A percentile compares a stretch with the other conserved stretches of the same genome.
These are phyloP conservation scores for Anoura caudifer DNA, from an alignment of 2,113 vertebrate species.

Conservation along the genomic window DNA sequence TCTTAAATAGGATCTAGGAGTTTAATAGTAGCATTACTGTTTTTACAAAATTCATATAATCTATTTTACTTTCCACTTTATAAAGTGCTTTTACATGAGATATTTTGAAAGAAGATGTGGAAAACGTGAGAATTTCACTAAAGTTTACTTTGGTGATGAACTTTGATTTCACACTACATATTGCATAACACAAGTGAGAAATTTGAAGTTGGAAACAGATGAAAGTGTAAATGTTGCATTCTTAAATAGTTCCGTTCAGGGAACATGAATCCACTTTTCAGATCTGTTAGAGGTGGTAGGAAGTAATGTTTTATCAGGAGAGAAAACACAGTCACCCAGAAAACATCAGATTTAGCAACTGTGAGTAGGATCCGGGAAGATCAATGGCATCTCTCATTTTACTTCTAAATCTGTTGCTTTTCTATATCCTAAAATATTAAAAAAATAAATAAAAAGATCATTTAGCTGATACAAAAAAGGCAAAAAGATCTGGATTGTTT, in stretches of 20 bases:
- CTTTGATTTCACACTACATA: neutral
- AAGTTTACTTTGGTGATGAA: conserved; percentile 17
- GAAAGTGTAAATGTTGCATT: neutral
- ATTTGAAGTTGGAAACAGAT: neutral
- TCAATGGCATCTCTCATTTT: neutral
- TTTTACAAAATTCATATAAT: conserved; percentile 11
- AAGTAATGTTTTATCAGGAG: neutral
- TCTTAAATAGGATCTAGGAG: neutral
- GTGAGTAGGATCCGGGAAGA: neutral
- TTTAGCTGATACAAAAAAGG: neutral
- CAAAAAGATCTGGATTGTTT: neutral
- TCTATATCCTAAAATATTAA: neutral
- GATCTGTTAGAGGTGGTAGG: neutral
- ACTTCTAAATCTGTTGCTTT: neutral
- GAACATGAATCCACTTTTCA: neutral
- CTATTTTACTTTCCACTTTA: conserved; percentile 12
- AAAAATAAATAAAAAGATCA: neutral
- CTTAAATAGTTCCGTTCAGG: conserved; percentile 13
- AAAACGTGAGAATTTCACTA: conserved; percentile 36
- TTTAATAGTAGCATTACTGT: neutral
- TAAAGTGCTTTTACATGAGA: conserved; percentile 6
- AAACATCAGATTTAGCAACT: neutral
- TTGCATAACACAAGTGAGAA: conserved; percentile 2
- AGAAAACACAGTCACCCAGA: neutral
- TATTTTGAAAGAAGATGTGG: neutral